phyloP scores from a whole-genome alignment of 2,797 vertebrate genomes.

The Clarias laeviceps region DNA sequence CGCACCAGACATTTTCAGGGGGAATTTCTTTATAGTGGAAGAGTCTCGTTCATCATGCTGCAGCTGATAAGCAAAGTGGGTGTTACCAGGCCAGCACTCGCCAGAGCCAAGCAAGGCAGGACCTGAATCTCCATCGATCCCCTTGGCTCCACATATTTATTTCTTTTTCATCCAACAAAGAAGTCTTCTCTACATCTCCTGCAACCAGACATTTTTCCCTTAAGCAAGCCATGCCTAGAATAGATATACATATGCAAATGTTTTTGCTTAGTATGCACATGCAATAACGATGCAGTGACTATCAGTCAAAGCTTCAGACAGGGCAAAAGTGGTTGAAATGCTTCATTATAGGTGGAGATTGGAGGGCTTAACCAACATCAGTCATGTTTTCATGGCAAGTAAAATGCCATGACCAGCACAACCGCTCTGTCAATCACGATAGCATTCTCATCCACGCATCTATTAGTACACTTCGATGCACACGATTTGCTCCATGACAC shows the following conservation, averaged over 20 bases:
- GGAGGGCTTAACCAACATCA: conserved; percentile 34
- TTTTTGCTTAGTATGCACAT: conserved; percentile 55
- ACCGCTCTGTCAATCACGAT: conserved; percentile 33
- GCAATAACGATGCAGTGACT: conserved; percentile 59
- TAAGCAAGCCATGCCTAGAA: conserved; percentile 44
- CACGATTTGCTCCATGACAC: conserved; percentile 11
- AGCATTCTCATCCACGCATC: conserved; percentile 25
- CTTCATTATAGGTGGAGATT: conserved; percentile 40
- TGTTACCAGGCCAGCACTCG: conserved; percentile 45
- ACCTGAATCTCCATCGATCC: conserved; percentile 58
- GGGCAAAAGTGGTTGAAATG: conserved; percentile 47
- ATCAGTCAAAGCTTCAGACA: conserved; percentile 57
- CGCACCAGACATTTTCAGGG: conserved; percentile 46
- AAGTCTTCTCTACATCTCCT: conserved; percentile 45
- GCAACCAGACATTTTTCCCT: conserved; percentile 45
- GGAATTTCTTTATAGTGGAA: conserved; percentile 51
- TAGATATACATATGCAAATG: conserved; percentile 60
- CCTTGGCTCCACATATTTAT: conserved; percentile 51
- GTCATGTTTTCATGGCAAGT: conserved; percentile 41
- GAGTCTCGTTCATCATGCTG: conserved; percentile 55
- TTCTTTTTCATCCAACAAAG: conserved; percentile 43
- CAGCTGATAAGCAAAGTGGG: conserved; percentile 54
- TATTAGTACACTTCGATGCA: neutral
- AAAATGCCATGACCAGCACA: conserved; percentile 41
- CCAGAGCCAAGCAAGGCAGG: conserved; percentile 43